These are phyloP conservation scores for Rhadinocentrus ornatus DNA, from an alignment of 2,797 vertebrate genomes.

Conservation along the genomic window DNA sequence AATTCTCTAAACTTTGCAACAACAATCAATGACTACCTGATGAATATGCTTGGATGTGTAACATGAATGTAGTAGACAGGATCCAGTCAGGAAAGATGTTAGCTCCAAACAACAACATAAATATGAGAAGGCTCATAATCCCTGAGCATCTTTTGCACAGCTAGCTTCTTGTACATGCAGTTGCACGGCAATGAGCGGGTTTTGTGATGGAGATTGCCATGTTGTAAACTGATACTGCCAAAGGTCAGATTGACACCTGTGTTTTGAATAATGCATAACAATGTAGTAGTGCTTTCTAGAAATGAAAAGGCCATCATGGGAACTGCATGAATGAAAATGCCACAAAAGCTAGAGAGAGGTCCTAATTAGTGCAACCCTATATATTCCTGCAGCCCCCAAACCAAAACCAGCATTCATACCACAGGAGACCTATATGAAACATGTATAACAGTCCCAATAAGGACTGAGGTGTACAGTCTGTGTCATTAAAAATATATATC, in stretches of 20 bases:
- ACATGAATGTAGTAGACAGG: slow-evolving; percentile 16
- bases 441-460: slow-evolving; percentile 40
- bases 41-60: slow-evolving; percentile 33
- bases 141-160: slow-evolving; percentile 45
- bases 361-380: slow-evolving; percentile 74
- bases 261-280: slow-evolving; percentile 77
- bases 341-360: slow-evolving; percentile 65
- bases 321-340: slow-evolving; percentile 67
- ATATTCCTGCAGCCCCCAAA: slow-evolving; percentile 34
- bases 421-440: slow-evolving; percentile 46
- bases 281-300: slow-evolving; percentile 43
- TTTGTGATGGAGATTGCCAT: slow-evolving; percentile 18
- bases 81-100: slow-evolving; percentile 27
- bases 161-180: slow-evolving; percentile 17
- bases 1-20: slow-evolving; percentile 29
- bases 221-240: slow-evolving; percentile 32
- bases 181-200: slow-evolving; percentile 20
- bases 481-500: slow-evolving; percentile 53
- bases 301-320: slow-evolving; percentile 51
- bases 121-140: slow-evolving; percentile 35
- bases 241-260: slow-evolving; percentile 72
- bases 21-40: slow-evolving; percentile 27
- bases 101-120: slow-evolving; percentile 43
- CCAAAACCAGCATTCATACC: slow-evolving; percentile 45
- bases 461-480: slow-evolving; percentile 26